Evolutionary conservation across 2,113 vertebrate species (phyloP).

Genomic region (Poeciliopsis prolifica): DNA sequence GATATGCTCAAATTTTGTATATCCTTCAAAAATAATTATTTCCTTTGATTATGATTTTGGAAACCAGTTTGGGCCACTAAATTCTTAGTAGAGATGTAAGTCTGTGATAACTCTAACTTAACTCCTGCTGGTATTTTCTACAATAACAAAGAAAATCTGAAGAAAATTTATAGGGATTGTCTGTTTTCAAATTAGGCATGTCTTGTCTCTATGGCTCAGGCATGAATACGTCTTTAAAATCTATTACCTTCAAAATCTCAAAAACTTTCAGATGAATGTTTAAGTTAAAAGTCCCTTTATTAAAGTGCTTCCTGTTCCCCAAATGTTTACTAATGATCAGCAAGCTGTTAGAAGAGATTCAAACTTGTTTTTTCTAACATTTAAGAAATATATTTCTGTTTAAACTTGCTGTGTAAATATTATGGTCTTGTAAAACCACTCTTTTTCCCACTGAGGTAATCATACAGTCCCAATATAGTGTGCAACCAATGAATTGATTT

Average conservation of each 20-base stretch:
- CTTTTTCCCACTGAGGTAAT: background rate
- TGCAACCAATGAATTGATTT: too few relatives aligned
- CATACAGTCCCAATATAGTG: background rate
- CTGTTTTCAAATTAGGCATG: background rate
- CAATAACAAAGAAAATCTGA: too few relatives aligned
- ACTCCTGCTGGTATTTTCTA: too few relatives aligned
- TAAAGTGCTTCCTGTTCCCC: background rate
- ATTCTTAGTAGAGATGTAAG: too few relatives aligned
- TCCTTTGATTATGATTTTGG: too few relatives aligned
- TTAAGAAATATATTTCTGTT: background rate
- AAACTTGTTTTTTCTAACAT: background rate
- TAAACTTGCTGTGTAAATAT: background rate
- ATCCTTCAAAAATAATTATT: too few relatives aligned
- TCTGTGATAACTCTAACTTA: too few relatives aligned
- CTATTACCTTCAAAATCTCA: too few relatives aligned
- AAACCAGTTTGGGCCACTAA: too few relatives aligned
- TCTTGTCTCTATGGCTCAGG: background rate
- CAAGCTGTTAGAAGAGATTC: background rate
- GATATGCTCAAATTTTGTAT: too few relatives aligned
- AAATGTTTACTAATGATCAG: background rate
- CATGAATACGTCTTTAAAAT: background rate
- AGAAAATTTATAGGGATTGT: background rate
- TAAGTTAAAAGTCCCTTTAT: background rate
- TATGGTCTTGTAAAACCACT: background rate
- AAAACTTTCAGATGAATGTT: background rate